Evolutionary conservation across 2,797 vertebrate species (phyloP).

Genomic region (Rhinogobio ventralis): DNA sequence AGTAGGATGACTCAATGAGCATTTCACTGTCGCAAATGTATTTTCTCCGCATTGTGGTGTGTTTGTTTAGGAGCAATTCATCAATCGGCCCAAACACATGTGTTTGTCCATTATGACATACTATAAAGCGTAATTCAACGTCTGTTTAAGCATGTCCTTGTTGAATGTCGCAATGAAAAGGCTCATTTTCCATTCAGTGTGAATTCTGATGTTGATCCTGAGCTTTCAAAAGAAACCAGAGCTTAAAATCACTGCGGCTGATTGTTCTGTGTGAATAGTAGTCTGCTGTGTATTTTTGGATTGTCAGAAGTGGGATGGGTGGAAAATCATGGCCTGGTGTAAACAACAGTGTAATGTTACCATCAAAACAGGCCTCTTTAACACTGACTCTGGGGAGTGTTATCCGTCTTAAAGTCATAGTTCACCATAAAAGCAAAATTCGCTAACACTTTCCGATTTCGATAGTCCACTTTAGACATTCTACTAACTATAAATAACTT

Average conservation of each 20-base stretch:
- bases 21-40: background rate
- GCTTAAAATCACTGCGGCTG: background rate
- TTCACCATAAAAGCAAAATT: background rate
- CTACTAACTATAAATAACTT: background rate
- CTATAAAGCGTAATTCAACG: background rate
- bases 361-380: slow-evolving; percentile 4
- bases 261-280: background rate
- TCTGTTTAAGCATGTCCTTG: slow-evolving; percentile 1
- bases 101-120: background rate
- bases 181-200: background rate
- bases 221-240: slow-evolving; percentile 58
- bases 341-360: slow-evolving; percentile 48
- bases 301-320: slow-evolving; percentile 7
- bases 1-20: background rate
- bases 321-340: slow-evolving; percentile 32
- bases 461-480: background rate
- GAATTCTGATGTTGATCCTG: background rate
- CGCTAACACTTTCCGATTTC: background rate
- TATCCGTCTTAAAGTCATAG: background rate
- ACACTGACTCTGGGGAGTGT: background rate
- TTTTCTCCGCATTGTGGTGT: background rate
- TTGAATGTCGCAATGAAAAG: background rate
- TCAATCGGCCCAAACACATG: background rate
- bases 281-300: background rate
- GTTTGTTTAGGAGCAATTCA: background rate